A percentile compares a stretch with the other conserved stretches of the same genome.
Conservation (phyloP, 2,113 vertebrate species). For the Connochaetes taurinus region DNA sequence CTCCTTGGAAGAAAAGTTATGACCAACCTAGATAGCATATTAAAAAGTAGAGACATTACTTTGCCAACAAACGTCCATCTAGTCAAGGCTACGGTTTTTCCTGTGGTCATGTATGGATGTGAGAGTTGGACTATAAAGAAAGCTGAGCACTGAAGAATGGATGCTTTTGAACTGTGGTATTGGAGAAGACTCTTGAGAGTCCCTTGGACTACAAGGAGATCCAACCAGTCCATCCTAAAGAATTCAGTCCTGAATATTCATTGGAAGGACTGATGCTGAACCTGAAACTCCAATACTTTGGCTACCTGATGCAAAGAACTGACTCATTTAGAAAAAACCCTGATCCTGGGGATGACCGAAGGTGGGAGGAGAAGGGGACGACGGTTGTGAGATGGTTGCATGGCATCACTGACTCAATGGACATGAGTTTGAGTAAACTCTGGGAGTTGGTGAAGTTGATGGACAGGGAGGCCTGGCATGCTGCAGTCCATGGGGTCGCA, state of each 20-base stretch:
- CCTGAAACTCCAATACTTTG: background rate
- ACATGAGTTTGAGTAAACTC: background rate
- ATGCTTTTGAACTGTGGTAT: background rate
- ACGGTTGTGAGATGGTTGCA: background rate
- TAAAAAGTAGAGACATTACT: background rate
- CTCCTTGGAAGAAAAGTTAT: background rate
- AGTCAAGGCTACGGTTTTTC: background rate
- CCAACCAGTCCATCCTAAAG: background rate
- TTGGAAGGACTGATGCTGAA: background rate
- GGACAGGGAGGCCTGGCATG: background rate
- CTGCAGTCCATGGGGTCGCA: background rate
- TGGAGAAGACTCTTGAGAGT: background rate
- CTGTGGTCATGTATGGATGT: background rate
- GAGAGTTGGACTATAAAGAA: background rate
- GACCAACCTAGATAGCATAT: background rate
- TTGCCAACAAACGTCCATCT: background rate
- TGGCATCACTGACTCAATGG: background rate
- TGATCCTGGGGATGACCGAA: background rate
- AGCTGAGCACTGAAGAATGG: background rate
- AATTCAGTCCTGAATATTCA: background rate
- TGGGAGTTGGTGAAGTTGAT: background rate
- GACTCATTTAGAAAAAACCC: background rate
- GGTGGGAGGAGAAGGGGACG: background rate
- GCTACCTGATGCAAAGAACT: background rate
- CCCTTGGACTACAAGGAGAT: background rate